Evolutionary conservation across 2,113 vertebrate species (phyloP), one percentile per base, ranked within the genome.

Genomic region (Callopanchax toddi): DNA sequence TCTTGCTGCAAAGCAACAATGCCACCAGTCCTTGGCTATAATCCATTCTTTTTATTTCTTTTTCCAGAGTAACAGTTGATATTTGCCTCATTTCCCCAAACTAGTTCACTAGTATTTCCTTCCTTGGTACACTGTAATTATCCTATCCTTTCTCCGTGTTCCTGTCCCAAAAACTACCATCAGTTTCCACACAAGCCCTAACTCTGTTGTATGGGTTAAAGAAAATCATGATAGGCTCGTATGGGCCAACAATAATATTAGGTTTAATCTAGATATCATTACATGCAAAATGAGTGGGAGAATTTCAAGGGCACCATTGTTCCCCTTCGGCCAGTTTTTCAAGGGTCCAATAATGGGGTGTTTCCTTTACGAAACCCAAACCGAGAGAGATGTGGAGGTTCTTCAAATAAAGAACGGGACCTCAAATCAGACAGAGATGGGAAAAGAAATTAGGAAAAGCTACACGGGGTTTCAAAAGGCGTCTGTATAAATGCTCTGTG

Each of bases 251-350:
- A 89, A 89, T 84, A 92, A 91, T 90, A 91, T 89, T 89, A 72
- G 85, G 62, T 82, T 90, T 90, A 89, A 91, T 91, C 87, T 90
- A 86, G 86, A 90, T 91, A 89, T 83, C 81, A 81, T 90, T 90
- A 81, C 86, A 88, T 89, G 75, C 86, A 85, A 90, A 89, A 86
- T 53, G 79, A 88, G 79, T 57, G 36, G 76, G 68, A 81, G 43
- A 86, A 85, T 86, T 89, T 89, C 84, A 91, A 91, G 89, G 85
- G 80, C 70, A 77, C 83, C 87, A 80, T 89, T 91, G 86, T 91
- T 87, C 89, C 64, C 40, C 54, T n/a, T 70, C 21, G 2, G 45
- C 34, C 69, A 74, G 66, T 60, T 86, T 74, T 82, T 82, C 46
- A 59, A 66, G 44, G 64, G 52, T 74, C 46, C 75, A 84, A 36